Percentiles rank a stretch among this genome's conserved stretches.
phyloP scores from a whole-genome alignment of 2,113 vertebrate species.

The Caranx melampygus region DNA sequence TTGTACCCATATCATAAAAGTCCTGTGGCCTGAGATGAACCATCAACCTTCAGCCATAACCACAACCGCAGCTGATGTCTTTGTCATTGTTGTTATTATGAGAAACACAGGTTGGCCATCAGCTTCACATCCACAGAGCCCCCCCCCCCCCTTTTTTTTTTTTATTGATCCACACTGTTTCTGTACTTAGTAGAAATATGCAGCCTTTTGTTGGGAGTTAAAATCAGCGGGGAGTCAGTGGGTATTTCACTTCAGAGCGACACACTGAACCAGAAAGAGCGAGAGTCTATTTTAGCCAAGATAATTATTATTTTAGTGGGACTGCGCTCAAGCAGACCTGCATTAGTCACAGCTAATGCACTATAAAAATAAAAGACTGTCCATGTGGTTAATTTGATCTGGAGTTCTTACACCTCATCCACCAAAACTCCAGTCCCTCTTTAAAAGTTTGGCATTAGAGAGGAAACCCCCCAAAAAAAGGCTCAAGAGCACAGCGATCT shows the following conservation, averaged over 20 bases:
- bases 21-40: conserved; percentile 67
- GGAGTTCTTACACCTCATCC: conserved; percentile 75
- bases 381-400: conserved; percentile 77
- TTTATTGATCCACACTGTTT: conserved; percentile 22
- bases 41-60: conserved; percentile 42
- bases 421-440: conserved; percentile 59
- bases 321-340: conserved; percentile 67
- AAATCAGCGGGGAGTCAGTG: conserved; percentile 19
- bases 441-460: conserved; percentile 58
- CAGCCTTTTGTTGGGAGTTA: conserved; percentile 12
- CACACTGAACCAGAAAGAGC: conserved; percentile 53
- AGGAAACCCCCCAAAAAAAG: conserved; percentile 48
- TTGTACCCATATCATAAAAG: conserved; percentile 54
- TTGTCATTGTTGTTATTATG: conserved; percentile 50
- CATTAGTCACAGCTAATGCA: conserved; percentile 78
- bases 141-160: background rate
- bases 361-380: conserved; percentile 75
- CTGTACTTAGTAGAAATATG: conserved; percentile 31
- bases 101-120: conserved; percentile 41
- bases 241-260: conserved; percentile 49
- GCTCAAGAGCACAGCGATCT: conserved; percentile 43
- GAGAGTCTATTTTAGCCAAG: conserved; percentile 61
- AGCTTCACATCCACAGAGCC: background rate
- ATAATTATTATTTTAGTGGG: conserved; percentile 77
- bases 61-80: conserved; percentile 55